Base-by-base conservation (phyloP, 2,113 vertebrate genomes). In the Corythoichthys intestinalis region DNA sequence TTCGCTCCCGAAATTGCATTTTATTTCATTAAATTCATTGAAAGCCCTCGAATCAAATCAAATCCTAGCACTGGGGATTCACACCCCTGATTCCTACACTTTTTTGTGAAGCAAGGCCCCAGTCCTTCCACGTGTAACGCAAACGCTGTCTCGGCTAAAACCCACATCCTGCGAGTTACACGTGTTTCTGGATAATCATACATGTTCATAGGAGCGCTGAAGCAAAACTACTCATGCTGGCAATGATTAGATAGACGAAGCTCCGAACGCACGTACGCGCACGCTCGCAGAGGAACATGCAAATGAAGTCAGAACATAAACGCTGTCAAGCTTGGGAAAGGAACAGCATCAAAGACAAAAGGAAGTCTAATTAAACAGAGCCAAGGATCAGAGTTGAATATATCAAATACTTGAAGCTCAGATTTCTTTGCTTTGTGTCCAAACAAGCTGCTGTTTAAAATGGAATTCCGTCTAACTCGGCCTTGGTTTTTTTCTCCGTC, bases 381-480 rank as follows among this genome's bases (percentile, higher is more conserved):
- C 66, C 65, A 73, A n/a, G 71, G 66, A 78, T 85, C 64, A 74
- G 62, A 77, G 69, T 70, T 74, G 75, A 85, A 80, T 78, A 74
- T 62, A 76, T 78, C 74, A 87, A 83, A 86, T 76, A 80, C 79
- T 69, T 79, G 65, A 80, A 62, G 56, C 72, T 61, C 58, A 59
- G 70, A 77, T 79, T 84, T 77, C 65, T 82, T 73, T 61, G 5
- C 20, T 74, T 57, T 74, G 62, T 79, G 74, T 80, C 83, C 76
- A 86, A 86, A 82, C 76, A 83, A 61, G 48, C 65, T 60, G 66
- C 70, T 73, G 69, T 82, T 83, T 82, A 76, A 84, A 85, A 86
- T 78, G 75, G 80, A 83, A 87, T 82, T 82, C 76, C 79, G 73
- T 83, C 72, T 85, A 76, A 87, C 86, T 85, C 59, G 0, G 66